Conservation (phyloP, 2,888 invertebrate species). For the Acronicta aceris region DNA sequence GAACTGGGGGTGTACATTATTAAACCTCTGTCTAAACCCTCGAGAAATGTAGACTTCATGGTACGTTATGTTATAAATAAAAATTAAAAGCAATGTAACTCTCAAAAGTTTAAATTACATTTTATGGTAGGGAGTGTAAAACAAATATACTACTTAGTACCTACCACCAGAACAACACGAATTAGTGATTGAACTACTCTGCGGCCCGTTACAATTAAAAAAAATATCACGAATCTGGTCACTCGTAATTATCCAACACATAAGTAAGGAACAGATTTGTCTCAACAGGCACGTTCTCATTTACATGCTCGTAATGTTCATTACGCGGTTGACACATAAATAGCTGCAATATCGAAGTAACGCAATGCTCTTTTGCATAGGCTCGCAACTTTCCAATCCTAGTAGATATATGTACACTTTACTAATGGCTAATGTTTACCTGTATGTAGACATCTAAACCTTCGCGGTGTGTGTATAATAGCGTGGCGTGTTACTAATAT, state of each 20-base stretch:
- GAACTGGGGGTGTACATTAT: too few species aligned
- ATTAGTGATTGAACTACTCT: constrained; percentile 36
- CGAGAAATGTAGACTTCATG: too few species aligned
- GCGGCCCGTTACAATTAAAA: constrained; percentile 23
- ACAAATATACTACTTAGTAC: too few species aligned
- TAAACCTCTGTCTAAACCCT: too few species aligned
- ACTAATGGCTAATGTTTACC: too few species aligned
- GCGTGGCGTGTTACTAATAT: constrained; percentile 7
- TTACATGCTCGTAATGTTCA: neutral
- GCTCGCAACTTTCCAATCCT: too few species aligned
- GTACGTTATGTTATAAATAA: too few species aligned
- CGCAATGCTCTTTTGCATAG: neutral
- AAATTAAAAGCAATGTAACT: too few species aligned
- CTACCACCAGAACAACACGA: constrained; percentile 11
- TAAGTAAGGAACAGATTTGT: constrained; percentile 15
- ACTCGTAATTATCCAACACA: constrained; percentile 26
- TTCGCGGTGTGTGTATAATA: neutral
- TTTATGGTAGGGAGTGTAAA: too few species aligned
- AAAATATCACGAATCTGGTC: constrained; percentile 14
- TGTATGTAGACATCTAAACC: too few species aligned
- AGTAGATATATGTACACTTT: too few species aligned
- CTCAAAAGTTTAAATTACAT: too few species aligned
- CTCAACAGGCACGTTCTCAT: neutral
- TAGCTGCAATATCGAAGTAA: neutral
- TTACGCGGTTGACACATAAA: constrained; percentile 1